A percentile compares a stretch with the other conserved stretches of the same genome.
Conservation (phyloP, 1,140 invertebrate genomes). For the Antheraea mylitta region DNA sequence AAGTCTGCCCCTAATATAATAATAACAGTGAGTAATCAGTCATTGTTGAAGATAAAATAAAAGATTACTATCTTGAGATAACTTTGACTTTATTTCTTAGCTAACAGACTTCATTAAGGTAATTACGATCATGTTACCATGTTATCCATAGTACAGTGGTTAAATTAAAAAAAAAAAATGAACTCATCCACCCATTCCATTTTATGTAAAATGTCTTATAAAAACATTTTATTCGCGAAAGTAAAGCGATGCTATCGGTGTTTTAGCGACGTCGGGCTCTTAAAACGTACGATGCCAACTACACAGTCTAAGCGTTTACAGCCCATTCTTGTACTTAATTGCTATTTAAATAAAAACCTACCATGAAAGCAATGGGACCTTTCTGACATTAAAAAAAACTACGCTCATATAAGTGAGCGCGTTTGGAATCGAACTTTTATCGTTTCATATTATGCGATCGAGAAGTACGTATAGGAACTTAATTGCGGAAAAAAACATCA, state of each 20-base stretch:
- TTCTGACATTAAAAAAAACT: slow-evolving; percentile 39
- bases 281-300: slow-evolving; percentile 51
- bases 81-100: no score
- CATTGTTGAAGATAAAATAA: no score
- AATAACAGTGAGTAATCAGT: no score
- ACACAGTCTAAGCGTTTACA: slow-evolving; percentile 62
- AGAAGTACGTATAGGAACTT: slow-evolving; percentile 1
- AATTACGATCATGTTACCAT: no score
- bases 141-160: no score
- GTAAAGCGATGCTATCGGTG: slow-evolving; percentile 50
- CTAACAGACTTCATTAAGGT: no score
- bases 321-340: slow-evolving; percentile 73
- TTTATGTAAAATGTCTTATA: slow-evolving; percentile 16
- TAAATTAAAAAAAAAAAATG: background rate
- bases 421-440: slow-evolving; percentile 26
- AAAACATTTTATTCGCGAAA: slow-evolving; percentile 45
- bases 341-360: slow-evolving; percentile 71
- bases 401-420: slow-evolving; percentile 35
- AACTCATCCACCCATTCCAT: background rate
- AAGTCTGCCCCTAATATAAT: no score
- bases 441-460: slow-evolving; percentile 16
- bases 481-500: slow-evolving; percentile 28
- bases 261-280: slow-evolving; percentile 38
- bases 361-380: slow-evolving; percentile 56
- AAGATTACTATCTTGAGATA: no score